Base-by-base conservation (phyloP, 1,140 invertebrate species). In the Caenorhabditis inopinata region DNA sequence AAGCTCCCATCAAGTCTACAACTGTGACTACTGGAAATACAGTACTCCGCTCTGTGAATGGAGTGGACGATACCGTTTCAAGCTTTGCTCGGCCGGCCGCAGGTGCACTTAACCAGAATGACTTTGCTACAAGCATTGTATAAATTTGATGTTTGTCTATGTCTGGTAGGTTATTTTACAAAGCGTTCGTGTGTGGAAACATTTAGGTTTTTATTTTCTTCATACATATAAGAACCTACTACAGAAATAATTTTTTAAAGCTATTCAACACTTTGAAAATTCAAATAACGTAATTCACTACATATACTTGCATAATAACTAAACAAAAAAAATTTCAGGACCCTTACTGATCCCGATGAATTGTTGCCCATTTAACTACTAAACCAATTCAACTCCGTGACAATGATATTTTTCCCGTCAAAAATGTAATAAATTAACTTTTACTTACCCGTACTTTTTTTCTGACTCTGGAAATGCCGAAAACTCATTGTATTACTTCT, bases 81-180 rank as follows among this genome's bases (percentile, higher is more conserved):
- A 68, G 58, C n/a, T 68, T 68, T 16, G 12, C 58, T 38, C 58
- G 58, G 18, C 58, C 58, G 23, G 29, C 58, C 58, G 38, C 58
- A 38, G 58, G 58, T 38, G 58, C 58, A 68, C 58, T 68, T 68
- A 68, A 68, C 58, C 58, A 77, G 47, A 51, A 62, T 29, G 80
- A 81, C 74, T 77, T 68, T 77, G 80, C 80, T 27, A 81, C 80
- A 18, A 81, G 80, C 75, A 77, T 81, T 73, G 80, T 81, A 23
- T 81, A 45, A 48, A 58, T 46, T 18, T 38, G n/a, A n/a, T 68
- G 9, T 2, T 58, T 14, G 3, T 58, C 6, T 29, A 11, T 38
- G 18, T 38, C 23, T 68, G 58, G 58, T 68, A 68, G 58, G 58
- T 68, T 21, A 38, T 68, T 7, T 9, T 38, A 9, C n/a, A 38